phyloP scores from a whole-genome alignment of 1,140 invertebrate genomes.

The Eciton burchellii region DNA sequence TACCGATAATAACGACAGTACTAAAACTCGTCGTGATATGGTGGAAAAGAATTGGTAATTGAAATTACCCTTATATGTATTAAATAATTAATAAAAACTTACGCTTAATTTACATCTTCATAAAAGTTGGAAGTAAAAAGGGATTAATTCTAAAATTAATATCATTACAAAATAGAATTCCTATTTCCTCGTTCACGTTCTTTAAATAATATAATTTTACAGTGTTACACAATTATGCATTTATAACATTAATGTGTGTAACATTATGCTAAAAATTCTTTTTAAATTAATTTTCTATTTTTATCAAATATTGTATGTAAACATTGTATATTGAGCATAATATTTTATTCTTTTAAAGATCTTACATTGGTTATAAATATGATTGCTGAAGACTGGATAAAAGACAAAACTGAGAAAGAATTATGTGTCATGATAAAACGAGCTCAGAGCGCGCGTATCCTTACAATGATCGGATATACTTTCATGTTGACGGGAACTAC shows the following conservation, averaged over 20 bases:
- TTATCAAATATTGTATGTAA: too few relatives aligned
- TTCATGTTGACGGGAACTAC: background rate
- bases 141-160: too few relatives aligned
- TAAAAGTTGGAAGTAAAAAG: too few relatives aligned
- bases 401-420: slow-evolving; percentile 5
- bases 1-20: background rate
- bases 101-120: too few relatives aligned
- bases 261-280: too few relatives aligned
- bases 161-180: too few relatives aligned
- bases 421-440: slow-evolving; percentile 12
- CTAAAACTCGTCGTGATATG: slow-evolving; percentile 2
- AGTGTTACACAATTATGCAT: too few relatives aligned
- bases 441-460: background rate
- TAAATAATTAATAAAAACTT: too few relatives aligned
- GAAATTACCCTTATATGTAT: background rate
- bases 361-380: background rate
- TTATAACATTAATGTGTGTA: too few relatives aligned
- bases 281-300: background rate
- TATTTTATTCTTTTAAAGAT: slow-evolving; percentile 21
- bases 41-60: slow-evolving; percentile 11
- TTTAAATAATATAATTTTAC: too few relatives aligned
- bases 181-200: too few relatives aligned
- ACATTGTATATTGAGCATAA: too few relatives aligned
- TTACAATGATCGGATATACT: slow-evolving; percentile 22
- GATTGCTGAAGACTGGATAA: slow-evolving; percentile 19